A percentile compares a stretch with the other conserved stretches of the same genome.
phyloP scores from a whole-genome alignment of 2,113 vertebrate genomes.

The Stegastes partitus region DNA sequence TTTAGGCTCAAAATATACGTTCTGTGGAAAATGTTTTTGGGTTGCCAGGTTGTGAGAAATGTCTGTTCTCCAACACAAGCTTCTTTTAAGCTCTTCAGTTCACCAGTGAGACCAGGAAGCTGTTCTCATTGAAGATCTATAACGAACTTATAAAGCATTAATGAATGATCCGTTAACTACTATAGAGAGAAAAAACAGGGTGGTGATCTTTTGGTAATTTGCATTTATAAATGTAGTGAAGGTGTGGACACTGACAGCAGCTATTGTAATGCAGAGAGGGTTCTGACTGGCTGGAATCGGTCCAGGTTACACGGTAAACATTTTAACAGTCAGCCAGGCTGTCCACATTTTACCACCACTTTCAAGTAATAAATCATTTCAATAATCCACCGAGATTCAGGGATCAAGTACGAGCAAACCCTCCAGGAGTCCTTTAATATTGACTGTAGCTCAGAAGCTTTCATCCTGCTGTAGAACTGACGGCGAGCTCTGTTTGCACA shows the following conservation, averaged over 20 bases:
- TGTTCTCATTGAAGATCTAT: neutral
- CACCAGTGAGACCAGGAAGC: neutral
- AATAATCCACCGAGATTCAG: slow-evolving; percentile 25
- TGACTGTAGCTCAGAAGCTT: slow-evolving; percentile 45
- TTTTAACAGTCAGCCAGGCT: neutral
- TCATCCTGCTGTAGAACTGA: slow-evolving; percentile 55
- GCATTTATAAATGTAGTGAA: neutral
- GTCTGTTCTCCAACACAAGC: neutral
- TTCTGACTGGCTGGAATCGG: neutral
- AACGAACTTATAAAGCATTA: neutral
- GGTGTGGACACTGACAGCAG: neutral
- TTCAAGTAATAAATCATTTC: slow-evolving; percentile 15
- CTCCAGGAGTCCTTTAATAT: slow-evolving; percentile 45
- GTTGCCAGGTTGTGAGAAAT: neutral
- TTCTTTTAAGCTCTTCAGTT: too few species aligned
- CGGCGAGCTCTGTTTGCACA: slow-evolving; percentile 15
- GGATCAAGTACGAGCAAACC: slow-evolving; percentile 37
- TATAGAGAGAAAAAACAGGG: neutral
- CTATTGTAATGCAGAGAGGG: neutral
- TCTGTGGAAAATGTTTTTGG: neutral
- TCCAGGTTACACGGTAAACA: neutral
- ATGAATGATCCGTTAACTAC: neutral
- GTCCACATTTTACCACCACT: neutral
- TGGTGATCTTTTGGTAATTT: neutral
- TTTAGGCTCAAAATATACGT: too few species aligned